A percentile compares a stretch with the other conserved stretches of the same genome.
These are phyloP conservation scores for Clostera curtula DNA, from an alignment of 2,888 invertebrate species.

Conservation along the genomic window DNA sequence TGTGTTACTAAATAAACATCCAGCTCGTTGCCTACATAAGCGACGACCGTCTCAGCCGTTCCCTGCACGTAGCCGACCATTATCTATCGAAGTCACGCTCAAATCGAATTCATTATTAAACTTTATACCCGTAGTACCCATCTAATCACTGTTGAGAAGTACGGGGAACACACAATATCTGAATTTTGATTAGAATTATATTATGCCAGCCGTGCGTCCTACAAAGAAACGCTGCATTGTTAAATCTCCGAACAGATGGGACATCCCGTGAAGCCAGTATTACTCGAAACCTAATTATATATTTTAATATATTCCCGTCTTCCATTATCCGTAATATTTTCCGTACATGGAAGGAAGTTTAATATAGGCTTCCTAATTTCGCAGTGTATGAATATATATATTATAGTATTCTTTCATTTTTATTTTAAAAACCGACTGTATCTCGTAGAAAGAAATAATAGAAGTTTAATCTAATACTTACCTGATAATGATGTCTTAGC, in stretches of 20 bases:
- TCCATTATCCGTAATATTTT: constrained; percentile 40
- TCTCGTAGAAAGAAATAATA: no score
- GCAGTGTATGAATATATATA: no score
- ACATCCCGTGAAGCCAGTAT: constrained; percentile 39
- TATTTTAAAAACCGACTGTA: no score
- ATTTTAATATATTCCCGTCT: constrained; percentile 62
- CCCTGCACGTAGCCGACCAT: constrained; percentile 23
- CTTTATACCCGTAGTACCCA: constrained; percentile 23
- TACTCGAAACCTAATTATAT: constrained; percentile 55
- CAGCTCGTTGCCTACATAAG: constrained; percentile 23
- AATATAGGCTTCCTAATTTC: constrained; percentile 31
- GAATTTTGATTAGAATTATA: constrained; percentile 53
- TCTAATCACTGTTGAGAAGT: constrained; percentile 26
- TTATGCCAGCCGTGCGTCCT: constrained; percentile 43
- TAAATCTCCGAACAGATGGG: constrained; percentile 42
- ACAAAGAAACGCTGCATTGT: constrained; percentile 51
- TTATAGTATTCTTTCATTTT: no score
- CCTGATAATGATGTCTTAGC: no score
- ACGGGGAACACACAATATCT: constrained; percentile 38
- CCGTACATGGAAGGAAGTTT: constrained; percentile 21
- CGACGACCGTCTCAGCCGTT: constrained; percentile 17
- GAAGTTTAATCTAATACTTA: no score
- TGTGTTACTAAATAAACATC: constrained; percentile 43
- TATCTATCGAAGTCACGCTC: constrained; percentile 36
- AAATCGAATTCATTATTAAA: constrained; percentile 35